Conservation (phyloP, 2,888 invertebrate genomes). For the Celastrina argiolus region DNA sequence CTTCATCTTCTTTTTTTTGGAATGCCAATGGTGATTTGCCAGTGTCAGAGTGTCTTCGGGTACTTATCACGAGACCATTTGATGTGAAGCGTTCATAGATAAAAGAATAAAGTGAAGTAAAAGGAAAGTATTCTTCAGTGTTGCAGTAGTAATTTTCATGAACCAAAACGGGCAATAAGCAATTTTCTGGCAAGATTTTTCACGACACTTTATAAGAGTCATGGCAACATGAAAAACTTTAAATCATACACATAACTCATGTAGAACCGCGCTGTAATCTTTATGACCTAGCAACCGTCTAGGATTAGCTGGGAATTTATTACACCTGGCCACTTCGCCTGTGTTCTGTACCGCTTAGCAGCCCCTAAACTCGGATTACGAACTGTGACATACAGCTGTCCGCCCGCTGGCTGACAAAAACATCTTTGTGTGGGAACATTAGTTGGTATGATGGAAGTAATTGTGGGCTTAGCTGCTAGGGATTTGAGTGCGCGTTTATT, state of each 20-base stretch:
- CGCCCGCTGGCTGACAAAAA: slow-evolving; percentile 27
- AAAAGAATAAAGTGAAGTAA: no score
- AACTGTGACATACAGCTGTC: slow-evolving; percentile 36
- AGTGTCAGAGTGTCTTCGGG: no score
- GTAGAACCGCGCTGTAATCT: slow-evolving; percentile 40
- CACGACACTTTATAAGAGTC: slow-evolving; percentile 29
- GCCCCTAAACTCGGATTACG: slow-evolving; percentile 40
- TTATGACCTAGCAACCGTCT: slow-evolving; percentile 42
- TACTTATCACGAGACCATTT: no score
- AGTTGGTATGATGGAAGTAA: background rate
- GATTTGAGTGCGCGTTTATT: background rate
- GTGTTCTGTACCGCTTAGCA: slow-evolving; percentile 39
- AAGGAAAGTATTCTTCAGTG: no score
- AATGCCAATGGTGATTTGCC: no score
- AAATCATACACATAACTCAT: slow-evolving; percentile 35
- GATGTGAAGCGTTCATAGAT: no score
- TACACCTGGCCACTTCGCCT: slow-evolving; percentile 40
- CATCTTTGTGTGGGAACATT: background rate
- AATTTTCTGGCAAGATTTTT: background rate
- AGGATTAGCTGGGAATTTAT: slow-evolving; percentile 50
- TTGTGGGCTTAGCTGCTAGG: background rate
- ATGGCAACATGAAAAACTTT: slow-evolving; percentile 32
- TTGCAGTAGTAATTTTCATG: background rate
- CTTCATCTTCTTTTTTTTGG: no score
- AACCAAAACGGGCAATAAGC: background rate